phyloP scores from a whole-genome alignment of 1,140 invertebrate species.

The Adelges cooleyi region DNA sequence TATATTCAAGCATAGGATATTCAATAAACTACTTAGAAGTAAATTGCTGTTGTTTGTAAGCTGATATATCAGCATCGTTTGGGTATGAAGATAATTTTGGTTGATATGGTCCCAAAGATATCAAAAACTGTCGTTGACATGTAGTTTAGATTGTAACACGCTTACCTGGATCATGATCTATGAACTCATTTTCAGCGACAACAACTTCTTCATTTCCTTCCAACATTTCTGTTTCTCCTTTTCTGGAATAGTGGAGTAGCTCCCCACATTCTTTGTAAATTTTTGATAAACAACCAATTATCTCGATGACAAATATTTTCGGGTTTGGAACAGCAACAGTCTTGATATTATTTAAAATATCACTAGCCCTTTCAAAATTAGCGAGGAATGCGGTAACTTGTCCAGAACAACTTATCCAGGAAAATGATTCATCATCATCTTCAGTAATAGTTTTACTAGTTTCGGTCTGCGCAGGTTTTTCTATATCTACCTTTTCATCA shows the following conservation, averaged over 20 bases:
- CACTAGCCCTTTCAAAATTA: conserved; percentile 14
- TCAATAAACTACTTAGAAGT: background rate
- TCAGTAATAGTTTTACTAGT: background rate
- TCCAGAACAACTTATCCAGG: conserved; percentile 6
- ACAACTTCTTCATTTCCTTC: background rate
- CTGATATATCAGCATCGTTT: background rate
- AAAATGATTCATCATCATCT: background rate
- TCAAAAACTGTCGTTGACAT: background rate
- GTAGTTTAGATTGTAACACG: background rate
- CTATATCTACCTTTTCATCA: background rate
- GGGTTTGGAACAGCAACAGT: background rate
- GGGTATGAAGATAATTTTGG: background rate
- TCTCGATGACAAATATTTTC: background rate
- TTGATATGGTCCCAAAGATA: conserved; percentile 9
- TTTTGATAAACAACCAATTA: background rate
- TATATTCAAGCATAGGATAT: conserved; percentile 5
- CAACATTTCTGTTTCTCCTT: background rate
- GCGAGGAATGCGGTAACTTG: conserved; percentile 5
- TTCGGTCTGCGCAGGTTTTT: background rate
- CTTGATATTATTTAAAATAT: conserved; percentile 1
- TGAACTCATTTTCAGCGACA: background rate
- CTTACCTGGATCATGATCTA: conserved; percentile 9
- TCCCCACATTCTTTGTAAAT: no score
- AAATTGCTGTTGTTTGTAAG: background rate
- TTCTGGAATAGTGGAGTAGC: background rate